phyloP scores from a whole-genome alignment of 2,888 invertebrate species.

The Cataglyphis albicans region DNA sequence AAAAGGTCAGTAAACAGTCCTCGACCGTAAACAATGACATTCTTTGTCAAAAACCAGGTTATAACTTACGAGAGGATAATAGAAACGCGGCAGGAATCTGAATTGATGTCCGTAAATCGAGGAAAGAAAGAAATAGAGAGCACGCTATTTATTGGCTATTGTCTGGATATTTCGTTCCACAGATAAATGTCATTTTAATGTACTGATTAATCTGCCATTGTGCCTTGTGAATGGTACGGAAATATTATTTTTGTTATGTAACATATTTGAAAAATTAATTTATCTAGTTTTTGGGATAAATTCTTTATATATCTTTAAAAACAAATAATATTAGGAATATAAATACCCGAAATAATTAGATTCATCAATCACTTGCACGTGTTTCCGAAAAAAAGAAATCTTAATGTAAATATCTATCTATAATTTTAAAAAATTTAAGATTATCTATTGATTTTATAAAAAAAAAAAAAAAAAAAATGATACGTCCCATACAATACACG shows the following conservation, averaged over 20 bases:
- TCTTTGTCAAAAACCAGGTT: slow-evolving; percentile 33
- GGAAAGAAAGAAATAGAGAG: background rate
- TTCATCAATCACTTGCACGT: background rate
- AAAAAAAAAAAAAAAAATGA: background rate
- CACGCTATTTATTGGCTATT: background rate
- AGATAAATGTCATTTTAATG: background rate
- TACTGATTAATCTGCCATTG: background rate
- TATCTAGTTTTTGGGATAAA: background rate
- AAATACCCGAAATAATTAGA: background rate
- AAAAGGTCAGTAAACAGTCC: slow-evolving; percentile 1
- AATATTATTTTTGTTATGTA: background rate
- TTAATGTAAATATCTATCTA: background rate
- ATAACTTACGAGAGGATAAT: background rate
- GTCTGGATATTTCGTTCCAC: background rate
- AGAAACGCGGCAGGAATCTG: background rate
- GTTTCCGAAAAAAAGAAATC: background rate
- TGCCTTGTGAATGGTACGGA: background rate
- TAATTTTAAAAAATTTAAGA: background rate
- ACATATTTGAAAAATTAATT: background rate
- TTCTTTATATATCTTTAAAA: too few relatives aligned
- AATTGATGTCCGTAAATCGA: background rate
- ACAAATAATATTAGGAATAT: background rate
- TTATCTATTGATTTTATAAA: background rate
- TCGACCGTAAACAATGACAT: background rate
- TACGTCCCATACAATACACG: background rate